Conservation (phyloP, 1,140 invertebrate species). For the Rhysida immarginata region DNA sequence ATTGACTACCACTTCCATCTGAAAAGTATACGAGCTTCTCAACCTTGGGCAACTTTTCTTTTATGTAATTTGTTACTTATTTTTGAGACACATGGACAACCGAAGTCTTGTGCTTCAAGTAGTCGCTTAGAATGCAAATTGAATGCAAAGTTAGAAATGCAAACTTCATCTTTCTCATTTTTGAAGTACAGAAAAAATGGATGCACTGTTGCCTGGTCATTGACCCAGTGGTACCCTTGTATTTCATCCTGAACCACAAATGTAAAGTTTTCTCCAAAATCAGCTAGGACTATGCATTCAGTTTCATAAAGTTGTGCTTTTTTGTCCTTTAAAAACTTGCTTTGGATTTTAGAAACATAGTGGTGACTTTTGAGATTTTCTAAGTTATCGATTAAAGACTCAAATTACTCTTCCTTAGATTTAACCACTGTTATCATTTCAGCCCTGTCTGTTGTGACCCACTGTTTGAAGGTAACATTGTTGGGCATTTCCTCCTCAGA, state of each 20-base stretch:
- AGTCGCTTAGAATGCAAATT: no score
- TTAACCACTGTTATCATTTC: not conserved
- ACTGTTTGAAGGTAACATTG: constrained; percentile 8
- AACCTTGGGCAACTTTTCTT: no score
- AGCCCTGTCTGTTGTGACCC: constrained; percentile 2
- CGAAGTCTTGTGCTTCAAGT: no score
- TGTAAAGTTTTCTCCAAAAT: constrained; percentile 19
- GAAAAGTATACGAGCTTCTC: no score
- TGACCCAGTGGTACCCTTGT: constrained; percentile 17
- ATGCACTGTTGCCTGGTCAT: no score
- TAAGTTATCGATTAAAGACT: not conserved
- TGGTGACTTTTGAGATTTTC: constrained; percentile 1
- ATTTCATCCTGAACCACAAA: constrained; percentile 16
- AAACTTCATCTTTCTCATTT: no score
- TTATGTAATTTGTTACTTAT: no score
- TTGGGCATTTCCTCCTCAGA: constrained; percentile 10
- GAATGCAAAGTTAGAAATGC: no score
- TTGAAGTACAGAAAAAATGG: no score
- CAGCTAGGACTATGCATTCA: constrained; percentile 5
- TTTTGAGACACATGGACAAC: no score
- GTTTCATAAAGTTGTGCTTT: not conserved
- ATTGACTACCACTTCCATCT: no score
- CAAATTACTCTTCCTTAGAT: not conserved
- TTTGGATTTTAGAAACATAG: not conserved
- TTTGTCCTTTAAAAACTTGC: not conserved